phyloP scores from a whole-genome alignment of 2,888 invertebrate genomes.

The Xestia rhomboidea region DNA sequence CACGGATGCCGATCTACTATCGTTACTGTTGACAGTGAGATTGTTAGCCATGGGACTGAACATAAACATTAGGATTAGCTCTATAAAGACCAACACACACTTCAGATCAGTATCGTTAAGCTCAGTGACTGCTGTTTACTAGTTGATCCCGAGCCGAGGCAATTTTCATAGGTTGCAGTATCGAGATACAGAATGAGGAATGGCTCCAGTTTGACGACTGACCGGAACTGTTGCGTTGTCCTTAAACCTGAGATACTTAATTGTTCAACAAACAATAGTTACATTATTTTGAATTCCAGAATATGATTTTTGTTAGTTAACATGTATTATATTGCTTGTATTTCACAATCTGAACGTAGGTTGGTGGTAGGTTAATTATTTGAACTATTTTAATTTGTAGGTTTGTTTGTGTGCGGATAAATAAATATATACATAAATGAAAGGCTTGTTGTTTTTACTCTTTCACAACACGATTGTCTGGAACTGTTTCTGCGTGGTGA shows the following conservation, averaged over 20 bases:
- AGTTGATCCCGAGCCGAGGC: too few relatives aligned
- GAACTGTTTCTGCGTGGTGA: too few relatives aligned
- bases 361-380: not conserved
- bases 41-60: not conserved
- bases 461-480: not conserved
- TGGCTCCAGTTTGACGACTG: too few relatives aligned
- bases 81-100: not conserved
- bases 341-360: not conserved
- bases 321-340: not conserved
- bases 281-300: not conserved
- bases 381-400: not conserved
- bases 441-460: not conserved
- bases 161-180: too few relatives aligned
- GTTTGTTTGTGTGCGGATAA: not conserved
- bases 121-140: not conserved
- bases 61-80: not conserved
- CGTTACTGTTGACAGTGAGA: not conserved
- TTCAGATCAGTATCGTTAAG: too few relatives aligned
- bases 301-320: not conserved
- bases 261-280: not conserved
- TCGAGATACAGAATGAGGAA: too few relatives aligned
- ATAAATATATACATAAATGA: not conserved
- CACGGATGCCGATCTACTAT: conserved; percentile 10
- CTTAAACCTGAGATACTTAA: too few relatives aligned
- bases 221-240: too few relatives aligned